Base-by-base conservation (phyloP, 2,113 vertebrate genomes). In the Tyto alba region DNA sequence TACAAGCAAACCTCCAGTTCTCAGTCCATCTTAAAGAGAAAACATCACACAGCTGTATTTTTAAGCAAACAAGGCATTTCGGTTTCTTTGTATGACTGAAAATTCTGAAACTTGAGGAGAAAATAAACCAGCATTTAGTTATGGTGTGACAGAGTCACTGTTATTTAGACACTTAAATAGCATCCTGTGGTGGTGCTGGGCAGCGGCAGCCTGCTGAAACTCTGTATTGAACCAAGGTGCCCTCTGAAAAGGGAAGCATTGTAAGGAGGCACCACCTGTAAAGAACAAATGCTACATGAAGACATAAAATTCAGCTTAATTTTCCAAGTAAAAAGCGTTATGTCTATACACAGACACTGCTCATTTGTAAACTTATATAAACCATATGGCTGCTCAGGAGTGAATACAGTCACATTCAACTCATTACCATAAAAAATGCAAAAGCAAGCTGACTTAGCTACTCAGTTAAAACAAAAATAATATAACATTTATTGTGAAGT, bases 161-260 rank as follows among this genome's bases (percentile, higher is more conserved):
- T 88, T 88, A 96, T 95, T 93, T 88, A 87, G 88, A 69, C 3
- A 13, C 36, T 79, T 79, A 93, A 93, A 97, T 89, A 95, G 74
- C 22, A 68, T 64, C 38, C 84, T 89, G 95, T 75, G 94, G 93
- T 82, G 57, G 18, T 55, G 52, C 45, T 82, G 88, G 76, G 79
- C 91, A 74, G 80, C 8, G 3, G 50, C 48, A 86, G 84, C 25
- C 56, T 59, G 52, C 71, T 77, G 73, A 67, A 69, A 74, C 32
- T 38, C n/a, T 69, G 36, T 1, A 1, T 13, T 88, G 84, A 82
- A 85, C 66, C 60, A 89, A 93, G 45, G 66, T 73, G 32, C 48
- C 50, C 55, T 93, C 50, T 2, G 2, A 85, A 50, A 90, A 66
- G 27, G 18, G 45, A 86, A 84, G 36, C 27, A 27, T 4, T 62